A percentile compares a stretch with the other conserved stretches of the same genome.
phyloP scores from a whole-genome alignment of 92 coral and sea anemone species.

The Metridium senile region DNA sequence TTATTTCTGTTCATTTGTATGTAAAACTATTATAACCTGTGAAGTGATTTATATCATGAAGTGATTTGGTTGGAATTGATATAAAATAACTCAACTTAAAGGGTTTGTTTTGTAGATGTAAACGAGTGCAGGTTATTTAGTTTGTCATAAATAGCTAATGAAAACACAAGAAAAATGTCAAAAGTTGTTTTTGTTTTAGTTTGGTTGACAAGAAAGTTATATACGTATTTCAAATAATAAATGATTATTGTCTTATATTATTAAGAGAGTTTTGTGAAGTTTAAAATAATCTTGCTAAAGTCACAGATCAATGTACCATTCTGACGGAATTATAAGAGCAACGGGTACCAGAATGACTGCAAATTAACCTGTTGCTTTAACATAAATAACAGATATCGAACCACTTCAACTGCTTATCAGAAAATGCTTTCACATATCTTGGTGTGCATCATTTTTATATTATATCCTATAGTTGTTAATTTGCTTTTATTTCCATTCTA shows the following conservation, averaged over 20 bases:
- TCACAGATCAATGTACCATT: too few species aligned
- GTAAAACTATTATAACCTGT: not conserved
- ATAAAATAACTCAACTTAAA: too few species aligned
- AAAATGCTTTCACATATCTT: too few species aligned
- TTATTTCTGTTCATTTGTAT: too few species aligned
- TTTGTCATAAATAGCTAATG: conserved; percentile 1
- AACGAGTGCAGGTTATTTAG: not conserved
- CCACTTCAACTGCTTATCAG: too few species aligned
- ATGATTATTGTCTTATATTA: not conserved
- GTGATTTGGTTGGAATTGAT: too few species aligned
- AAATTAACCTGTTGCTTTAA: conserved; percentile 8
- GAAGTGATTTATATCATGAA: not conserved
- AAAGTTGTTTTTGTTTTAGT: not conserved
- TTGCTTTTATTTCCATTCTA: conserved; percentile 9
- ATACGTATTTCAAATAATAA: not conserved
- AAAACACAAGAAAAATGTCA: not conserved
- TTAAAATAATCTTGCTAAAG: too few species aligned
- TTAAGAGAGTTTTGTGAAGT: not conserved
- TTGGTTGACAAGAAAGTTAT: not conserved
- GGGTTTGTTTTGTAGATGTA: not conserved
- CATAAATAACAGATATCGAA: conserved; percentile 1
- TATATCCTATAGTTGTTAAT: too few species aligned
- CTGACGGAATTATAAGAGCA: not conserved
- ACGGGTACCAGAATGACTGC: conserved; percentile 22
- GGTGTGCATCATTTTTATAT: too few species aligned